phyloP scores from a whole-genome alignment of 2,113 vertebrate species.

The Scomber scombrus region DNA sequence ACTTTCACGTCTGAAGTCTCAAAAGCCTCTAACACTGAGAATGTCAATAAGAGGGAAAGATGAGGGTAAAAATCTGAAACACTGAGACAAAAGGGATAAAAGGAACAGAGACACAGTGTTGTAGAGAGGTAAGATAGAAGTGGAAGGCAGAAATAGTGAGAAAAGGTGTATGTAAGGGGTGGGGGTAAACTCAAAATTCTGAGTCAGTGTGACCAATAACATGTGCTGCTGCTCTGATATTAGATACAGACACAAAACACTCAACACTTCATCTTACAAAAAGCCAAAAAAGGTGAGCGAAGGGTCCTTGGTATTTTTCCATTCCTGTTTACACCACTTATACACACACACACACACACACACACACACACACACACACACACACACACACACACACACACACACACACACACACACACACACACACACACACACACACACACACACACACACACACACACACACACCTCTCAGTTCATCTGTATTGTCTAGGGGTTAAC shows the following conservation, averaged over 20 bases:
- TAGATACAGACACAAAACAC: slow-evolving; percentile 43
- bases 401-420: slow-evolving; percentile 4
- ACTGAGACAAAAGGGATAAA: slow-evolving; percentile 11
- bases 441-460: slow-evolving; percentile 21
- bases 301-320: slow-evolving; percentile 42
- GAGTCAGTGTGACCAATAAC: slow-evolving; percentile 60
- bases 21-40: slow-evolving; percentile 11
- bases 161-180: slow-evolving; percentile 31
- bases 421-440: neutral
- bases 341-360: slow-evolving; percentile 3
- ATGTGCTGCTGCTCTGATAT: slow-evolving; percentile 47
- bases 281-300: slow-evolving; percentile 28
- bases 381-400: slow-evolving; percentile 20
- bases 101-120: neutral
- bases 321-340: slow-evolving; percentile 7
- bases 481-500: slow-evolving; percentile 45
- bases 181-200: slow-evolving; percentile 55
- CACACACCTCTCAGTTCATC: slow-evolving; percentile 20
- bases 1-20: slow-evolving; percentile 22
- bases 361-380: neutral
- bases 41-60: neutral
- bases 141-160: slow-evolving; percentile 38
- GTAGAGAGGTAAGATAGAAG: slow-evolving; percentile 14
- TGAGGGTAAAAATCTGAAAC: slow-evolving; percentile 12
- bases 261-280: slow-evolving; percentile 52